Evolutionary conservation across 2,888 invertebrate genomes (phyloP), one percentile per base, ranked within the genome.

Genomic region (Clostera curtula): DNA sequence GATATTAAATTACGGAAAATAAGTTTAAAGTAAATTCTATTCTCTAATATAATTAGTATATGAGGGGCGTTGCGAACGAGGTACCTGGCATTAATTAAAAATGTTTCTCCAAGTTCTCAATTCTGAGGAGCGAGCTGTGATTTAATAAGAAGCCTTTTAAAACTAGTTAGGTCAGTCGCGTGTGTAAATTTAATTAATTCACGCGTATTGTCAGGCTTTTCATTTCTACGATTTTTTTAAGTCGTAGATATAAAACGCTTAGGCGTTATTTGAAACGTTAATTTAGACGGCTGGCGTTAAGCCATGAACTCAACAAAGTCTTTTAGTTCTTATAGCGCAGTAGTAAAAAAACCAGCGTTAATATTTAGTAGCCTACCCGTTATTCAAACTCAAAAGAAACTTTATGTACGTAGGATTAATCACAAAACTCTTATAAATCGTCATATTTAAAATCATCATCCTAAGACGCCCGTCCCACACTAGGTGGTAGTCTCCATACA

Each of bases 131-230:
- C 26, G 25, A 30, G 34, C 48, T 48, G 43, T 60, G 61, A 61
- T 56, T 57, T 47, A 44, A 49, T 56, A 60, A 56, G 59, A 54
- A 57, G 53, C 51, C 36, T 48, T 48, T 48, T 43, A 40, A 43
- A 40, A 34, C 39, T 45, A 45, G 48, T 48, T 50, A 48, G 47
- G 41, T 34, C 55, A 56, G 48, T 46, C 35, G 49, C 37, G 49
- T 51, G 53, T 55, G 43, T 40, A 47, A 56, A 56, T 57, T 55
- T 55, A 60, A 61, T 59, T 57, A 60, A 54, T 55, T 53, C 26
- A 47, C 29, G 29, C 31, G 42, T 45, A 49, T 45, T 42, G 34
- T 40, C 22, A 31, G 32, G 29, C 11, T 20, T 9, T 35, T 36
- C 29, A 16, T 27, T 20, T 20, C 20, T 20, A 13, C n/a, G 13